These are phyloP conservation scores for Apamea epomidion DNA, from an alignment of 2,888 invertebrate genomes.

Conservation along the genomic window DNA sequence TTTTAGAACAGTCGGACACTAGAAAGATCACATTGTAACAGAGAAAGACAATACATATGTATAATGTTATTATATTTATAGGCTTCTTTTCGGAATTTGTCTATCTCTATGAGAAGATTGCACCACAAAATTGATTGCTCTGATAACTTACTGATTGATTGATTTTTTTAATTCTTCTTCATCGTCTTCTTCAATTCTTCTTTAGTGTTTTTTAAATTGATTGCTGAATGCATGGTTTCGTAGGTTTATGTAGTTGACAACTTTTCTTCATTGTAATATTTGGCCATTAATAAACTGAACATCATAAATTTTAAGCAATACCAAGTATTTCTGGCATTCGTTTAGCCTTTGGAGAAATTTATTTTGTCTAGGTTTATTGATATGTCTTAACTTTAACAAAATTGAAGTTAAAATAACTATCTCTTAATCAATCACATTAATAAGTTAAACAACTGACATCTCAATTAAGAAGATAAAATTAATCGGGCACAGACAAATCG, in stretches of 20 bases:
- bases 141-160: not conserved
- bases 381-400: not conserved
- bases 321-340: not conserved
- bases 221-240: not conserved
- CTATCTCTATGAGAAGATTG: not conserved
- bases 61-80: no score
- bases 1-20: no score
- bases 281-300: not conserved
- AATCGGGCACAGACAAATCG: conserved; percentile 35
- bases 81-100: not conserved
- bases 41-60: not conserved
- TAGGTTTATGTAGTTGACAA: not conserved
- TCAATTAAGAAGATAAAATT: conserved; percentile 41
- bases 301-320: not conserved
- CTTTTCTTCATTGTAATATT: not conserved
- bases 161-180: not conserved
- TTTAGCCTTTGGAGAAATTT: not conserved
- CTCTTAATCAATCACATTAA: conserved; percentile 2
- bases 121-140: no score
- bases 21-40: not conserved
- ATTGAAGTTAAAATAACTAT: not conserved
- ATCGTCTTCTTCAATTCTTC: no score
- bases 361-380: not conserved
- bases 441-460: conserved; percentile 28
- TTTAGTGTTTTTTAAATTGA: no score